A percentile compares a stretch with the other conserved stretches of the same genome.
phyloP scores from a whole-genome alignment of 2,888 invertebrate species.

The Polyommatus iphigenia region DNA sequence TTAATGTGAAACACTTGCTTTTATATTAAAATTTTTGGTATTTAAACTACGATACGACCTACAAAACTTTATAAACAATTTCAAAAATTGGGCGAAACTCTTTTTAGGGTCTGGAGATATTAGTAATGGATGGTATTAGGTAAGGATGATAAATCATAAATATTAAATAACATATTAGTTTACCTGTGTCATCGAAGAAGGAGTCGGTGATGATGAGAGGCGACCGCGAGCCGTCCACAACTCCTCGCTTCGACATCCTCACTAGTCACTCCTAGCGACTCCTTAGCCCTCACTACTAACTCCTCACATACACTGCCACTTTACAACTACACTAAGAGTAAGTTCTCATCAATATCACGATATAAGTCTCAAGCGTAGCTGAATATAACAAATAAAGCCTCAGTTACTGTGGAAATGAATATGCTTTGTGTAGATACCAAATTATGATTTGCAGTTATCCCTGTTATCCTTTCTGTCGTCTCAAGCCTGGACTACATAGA shows the following conservation, averaged over 20 bases:
- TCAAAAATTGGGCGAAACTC: background rate
- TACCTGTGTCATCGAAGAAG: constrained; percentile 72
- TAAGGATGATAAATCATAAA: no score
- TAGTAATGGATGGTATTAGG: background rate
- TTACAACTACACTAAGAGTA: background rate
- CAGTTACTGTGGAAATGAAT: background rate
- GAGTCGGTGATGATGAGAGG: constrained; percentile 69
- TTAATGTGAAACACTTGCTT: no score
- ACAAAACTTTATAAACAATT: no score
- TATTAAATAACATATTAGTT: constrained; percentile 44
- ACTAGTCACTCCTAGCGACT: no score
- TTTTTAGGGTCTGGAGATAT: no score
- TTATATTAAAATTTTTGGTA: no score
- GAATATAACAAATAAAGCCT: background rate
- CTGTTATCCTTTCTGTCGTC: no score
- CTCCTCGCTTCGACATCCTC: constrained; percentile 70
- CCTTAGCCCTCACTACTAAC: background rate
- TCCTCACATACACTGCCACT: background rate
- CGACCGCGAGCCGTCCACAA: constrained; percentile 69
- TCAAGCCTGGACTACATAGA: no score
- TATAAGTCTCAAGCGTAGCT: background rate
- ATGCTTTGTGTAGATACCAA: background rate
- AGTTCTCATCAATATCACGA: background rate
- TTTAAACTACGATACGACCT: no score
- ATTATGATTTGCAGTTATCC: no score